phyloP scores from a whole-genome alignment of 1,140 invertebrate species.

The Magallana angulata region DNA sequence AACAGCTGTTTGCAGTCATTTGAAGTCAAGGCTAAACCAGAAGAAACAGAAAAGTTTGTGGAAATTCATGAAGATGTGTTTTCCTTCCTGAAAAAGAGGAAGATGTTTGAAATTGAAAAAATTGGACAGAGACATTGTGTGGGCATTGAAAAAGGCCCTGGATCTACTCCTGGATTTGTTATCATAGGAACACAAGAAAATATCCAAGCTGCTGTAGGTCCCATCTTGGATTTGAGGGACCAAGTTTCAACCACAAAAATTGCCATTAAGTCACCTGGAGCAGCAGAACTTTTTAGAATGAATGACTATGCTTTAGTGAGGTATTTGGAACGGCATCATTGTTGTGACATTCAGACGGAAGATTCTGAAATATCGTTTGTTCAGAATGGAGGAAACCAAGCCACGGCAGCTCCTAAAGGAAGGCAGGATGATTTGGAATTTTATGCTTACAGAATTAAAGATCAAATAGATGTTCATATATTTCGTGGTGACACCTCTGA shows the following conservation, averaged over 20 bases:
- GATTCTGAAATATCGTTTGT: not conserved
- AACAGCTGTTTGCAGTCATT: not conserved
- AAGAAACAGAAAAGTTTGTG: slow-evolving; percentile 23
- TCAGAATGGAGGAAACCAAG: not conserved
- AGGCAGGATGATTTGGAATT: not conserved
- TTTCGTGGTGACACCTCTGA: not conserved
- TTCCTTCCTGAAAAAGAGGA: not conserved
- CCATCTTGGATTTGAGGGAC: not conserved
- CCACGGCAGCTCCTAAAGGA: too few relatives aligned
- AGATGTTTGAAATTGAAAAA: slow-evolving; percentile 11
- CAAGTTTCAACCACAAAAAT: not conserved
- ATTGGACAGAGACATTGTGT: not conserved
- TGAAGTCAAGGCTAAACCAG: not conserved
- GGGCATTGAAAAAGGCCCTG: not conserved
- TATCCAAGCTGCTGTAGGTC: not conserved
- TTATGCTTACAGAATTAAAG: not conserved
- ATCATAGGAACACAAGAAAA: slow-evolving; percentile 2
- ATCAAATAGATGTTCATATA: not conserved
- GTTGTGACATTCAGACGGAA: not conserved
- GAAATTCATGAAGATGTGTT: slow-evolving; percentile 12
- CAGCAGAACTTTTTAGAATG: not conserved
- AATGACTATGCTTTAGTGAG: not conserved
- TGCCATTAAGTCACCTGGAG: not conserved
- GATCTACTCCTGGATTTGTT: not conserved
- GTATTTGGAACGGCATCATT: not conserved